Evolutionary conservation across 2,797 vertebrate genomes (phyloP).

Genomic region (Ceryle rudis): DNA sequence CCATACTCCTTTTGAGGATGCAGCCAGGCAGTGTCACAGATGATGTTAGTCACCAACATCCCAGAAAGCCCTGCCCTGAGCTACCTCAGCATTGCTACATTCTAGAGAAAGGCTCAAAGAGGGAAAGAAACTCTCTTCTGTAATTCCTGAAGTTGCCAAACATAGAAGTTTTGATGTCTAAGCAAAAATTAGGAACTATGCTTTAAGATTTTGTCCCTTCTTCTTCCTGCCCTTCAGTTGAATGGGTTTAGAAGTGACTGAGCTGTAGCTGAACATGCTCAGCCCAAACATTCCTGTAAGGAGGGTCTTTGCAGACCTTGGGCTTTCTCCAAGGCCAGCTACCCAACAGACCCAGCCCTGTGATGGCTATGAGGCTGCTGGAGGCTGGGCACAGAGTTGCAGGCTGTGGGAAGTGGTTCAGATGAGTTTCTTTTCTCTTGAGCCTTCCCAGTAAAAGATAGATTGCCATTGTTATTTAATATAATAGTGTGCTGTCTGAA

Average conservation of each 20-base stretch:
- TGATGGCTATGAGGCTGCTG: background rate
- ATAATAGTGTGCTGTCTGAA: background rate
- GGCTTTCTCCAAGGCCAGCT: background rate
- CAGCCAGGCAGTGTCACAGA: background rate
- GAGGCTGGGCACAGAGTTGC: background rate
- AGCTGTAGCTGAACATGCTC: background rate
- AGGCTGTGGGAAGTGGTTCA: background rate
- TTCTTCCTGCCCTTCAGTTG: background rate
- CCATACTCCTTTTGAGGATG: background rate
- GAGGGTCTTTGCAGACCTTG: background rate
- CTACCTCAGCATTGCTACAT: background rate
- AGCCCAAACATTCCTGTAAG: background rate
- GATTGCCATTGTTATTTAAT: background rate
- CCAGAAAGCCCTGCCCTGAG: background rate
- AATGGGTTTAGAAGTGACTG: background rate
- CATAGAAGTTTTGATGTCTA: background rate
- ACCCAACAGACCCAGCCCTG: background rate
- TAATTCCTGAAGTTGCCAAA: background rate
- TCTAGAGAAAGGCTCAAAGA: background rate
- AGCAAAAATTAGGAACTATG: background rate
- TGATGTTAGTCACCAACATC: background rate
- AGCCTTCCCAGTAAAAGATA: background rate
- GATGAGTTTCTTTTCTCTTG: background rate
- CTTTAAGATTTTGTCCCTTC: background rate
- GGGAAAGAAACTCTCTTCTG: background rate